Conservation (phyloP, 2,888 invertebrate species). For the Rhagium mordax region DNA sequence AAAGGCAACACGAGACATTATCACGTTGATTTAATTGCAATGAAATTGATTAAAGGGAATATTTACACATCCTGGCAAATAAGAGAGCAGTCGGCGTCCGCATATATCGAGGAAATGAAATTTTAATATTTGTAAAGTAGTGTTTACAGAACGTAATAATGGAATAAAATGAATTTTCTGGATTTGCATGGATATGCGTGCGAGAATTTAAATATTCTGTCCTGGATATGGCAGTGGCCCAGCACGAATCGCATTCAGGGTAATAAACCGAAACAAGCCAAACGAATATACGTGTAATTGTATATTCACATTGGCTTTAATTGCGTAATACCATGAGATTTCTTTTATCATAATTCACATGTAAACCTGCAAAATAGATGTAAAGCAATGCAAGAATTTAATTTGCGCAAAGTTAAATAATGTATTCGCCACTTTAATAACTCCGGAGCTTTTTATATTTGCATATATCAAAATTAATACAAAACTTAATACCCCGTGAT, state of each 20-base stretch:
- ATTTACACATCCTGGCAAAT: slow-evolving; percentile 48
- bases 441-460: slow-evolving; percentile 17
- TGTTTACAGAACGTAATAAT: slow-evolving; percentile 59
- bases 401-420: slow-evolving; percentile 55
- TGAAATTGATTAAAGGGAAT: slow-evolving; percentile 46
- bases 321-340: slow-evolving; percentile 62
- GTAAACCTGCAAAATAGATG: slow-evolving; percentile 61
- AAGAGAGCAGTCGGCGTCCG: slow-evolving; percentile 43
- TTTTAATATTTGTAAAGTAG: slow-evolving; percentile 56
- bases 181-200: slow-evolving; percentile 63
- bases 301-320: slow-evolving; percentile 61
- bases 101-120: slow-evolving; percentile 51
- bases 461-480: slow-evolving; percentile 22
- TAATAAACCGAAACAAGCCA: background rate
- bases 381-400: slow-evolving; percentile 60
- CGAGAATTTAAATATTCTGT: slow-evolving; percentile 59
- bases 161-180: slow-evolving; percentile 61
- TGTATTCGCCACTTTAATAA: slow-evolving; percentile 38
- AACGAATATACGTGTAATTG: slow-evolving; percentile 36
- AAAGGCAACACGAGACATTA: background rate
- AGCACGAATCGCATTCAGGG: slow-evolving; percentile 29
- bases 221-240: slow-evolving; percentile 42
- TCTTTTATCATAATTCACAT: slow-evolving; percentile 64
- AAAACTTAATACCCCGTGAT: background rate
- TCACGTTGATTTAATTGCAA: slow-evolving; percentile 42